Evolutionary conservation across 37 sponge, comb jelly and placozoan species (phyloP).

Genomic region (Hormiphora californensis): DNA sequence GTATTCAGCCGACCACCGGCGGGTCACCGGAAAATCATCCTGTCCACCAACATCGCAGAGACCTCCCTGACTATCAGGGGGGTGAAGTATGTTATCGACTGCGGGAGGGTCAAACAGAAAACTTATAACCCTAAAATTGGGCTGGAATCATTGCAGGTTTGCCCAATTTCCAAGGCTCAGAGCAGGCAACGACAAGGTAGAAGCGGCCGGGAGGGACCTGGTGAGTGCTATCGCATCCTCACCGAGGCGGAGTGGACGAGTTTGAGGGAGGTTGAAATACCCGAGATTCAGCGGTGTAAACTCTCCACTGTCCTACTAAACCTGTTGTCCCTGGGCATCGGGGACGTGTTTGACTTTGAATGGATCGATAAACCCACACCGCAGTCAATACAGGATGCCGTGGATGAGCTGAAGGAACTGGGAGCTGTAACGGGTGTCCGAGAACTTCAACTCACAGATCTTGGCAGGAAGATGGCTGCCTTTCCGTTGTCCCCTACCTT

Average conservation of each 20-base stretch:
- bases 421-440: slow-evolving; percentile 62
- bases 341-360: slow-evolving; percentile 76
- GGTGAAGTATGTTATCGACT: slow-evolving; percentile 81
- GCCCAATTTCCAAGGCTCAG: slow-evolving; percentile 90
- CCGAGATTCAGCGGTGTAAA: slow-evolving; percentile 88
- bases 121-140: slow-evolving; percentile 75
- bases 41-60: slow-evolving; percentile 93
- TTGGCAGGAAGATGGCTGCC: slow-evolving; percentile 69
- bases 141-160: slow-evolving; percentile 77
- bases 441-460: slow-evolving; percentile 63
- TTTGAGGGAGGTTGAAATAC: slow-evolving; percentile 64
- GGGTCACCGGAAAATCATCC: slow-evolving; percentile 77
- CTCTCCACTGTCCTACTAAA: slow-evolving; percentile 73
- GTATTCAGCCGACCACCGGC: slow-evolving; percentile 36
- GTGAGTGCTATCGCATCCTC: slow-evolving; percentile 82
- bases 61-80: slow-evolving; percentile 88
- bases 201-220: slow-evolving; percentile 83
- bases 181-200: slow-evolving; percentile 79
- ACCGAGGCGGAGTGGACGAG: slow-evolving; percentile 70
- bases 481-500: slow-evolving; percentile 81
- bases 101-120: slow-evolving; percentile 84
- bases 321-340: slow-evolving; percentile 74
- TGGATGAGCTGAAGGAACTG: slow-evolving; percentile 69
- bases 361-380: slow-evolving; percentile 80
- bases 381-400: slow-evolving; percentile 65